Evolutionary conservation across 2,888 invertebrate species (phyloP), one percentile per base, ranked within the genome.

Genomic region (Molanna angustata): DNA sequence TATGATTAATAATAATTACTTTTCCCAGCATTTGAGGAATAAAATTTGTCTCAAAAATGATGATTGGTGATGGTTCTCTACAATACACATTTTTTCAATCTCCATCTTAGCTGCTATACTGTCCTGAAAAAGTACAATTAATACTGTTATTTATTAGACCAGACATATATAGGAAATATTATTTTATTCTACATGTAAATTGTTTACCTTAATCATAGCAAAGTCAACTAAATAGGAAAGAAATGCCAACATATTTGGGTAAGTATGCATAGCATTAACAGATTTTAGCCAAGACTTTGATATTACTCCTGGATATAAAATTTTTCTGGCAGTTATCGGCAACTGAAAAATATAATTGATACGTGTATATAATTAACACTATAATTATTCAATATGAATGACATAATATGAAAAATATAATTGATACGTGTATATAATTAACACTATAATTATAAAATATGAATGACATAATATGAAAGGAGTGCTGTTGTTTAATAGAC

Each of bases 251-350:
- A 80, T 80, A 31, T 79, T 76, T 1, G 79, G 79, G 67, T 77
- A 80, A 0, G 80, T 76, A 63, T 81, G 80, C 61, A 76, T 70
- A 0, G 79, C 76, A 67, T 80, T 81, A 3, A 79, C 80, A 0
- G 80, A 75, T 65, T 76, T 76, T 61, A 82, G 66, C 80, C 80
- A 82, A 0, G 80, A 79, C 67, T 80, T 80, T 59, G 76, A 73
- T 11, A 81, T 69, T 0, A 68, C 56, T 4, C 78, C 80, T 1
- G 80, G 80, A 68, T 82, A 82, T 60, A 76, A 70, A 13, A 81
- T 65, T 1, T 76, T 73, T 58, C 77, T 78, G 3, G 72, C 68
- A 45, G 76, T 61, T 57, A 73, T 74, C 1, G 80, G 82, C 39
- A 81, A 55, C 72, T 80, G 65, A 1, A 13, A 31, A 42, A 40